Base-by-base conservation (phyloP, 2,888 invertebrate genomes). In the Drosophila algonquin region DNA sequence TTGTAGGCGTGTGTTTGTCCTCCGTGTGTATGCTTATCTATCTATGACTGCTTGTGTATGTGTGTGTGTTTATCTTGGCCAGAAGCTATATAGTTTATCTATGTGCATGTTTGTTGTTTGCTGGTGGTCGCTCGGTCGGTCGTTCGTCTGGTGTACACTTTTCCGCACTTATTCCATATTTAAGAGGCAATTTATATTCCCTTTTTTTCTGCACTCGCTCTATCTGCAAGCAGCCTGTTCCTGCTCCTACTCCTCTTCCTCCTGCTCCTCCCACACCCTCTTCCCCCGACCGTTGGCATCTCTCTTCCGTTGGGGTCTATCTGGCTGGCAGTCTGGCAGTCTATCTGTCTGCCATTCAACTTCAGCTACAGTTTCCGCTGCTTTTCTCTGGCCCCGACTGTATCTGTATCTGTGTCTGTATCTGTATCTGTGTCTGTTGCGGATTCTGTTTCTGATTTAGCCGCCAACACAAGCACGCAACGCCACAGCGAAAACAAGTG, bases 121-220 rank as follows among this genome's bases (percentile, higher is more conserved):
- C 61, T 56, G 65, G 55, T 61, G 61, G 48, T 58, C 45, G 64
- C 35, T 50, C 76, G 65, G 18, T 18, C 18, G 18, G 56, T 77
- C 76, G 74, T 74, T 63, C 58, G 57, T 45, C 58, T 74, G 72
- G 75, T 73, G 79, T 81, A 76, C 80, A 80, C 77, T 86, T 86
- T 90, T 81, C 82, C 82, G 81, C 89, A 88, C 90, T 90, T 88
- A 87, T 90, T 90, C 82, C 89, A 85, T 87, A 90, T 89, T 91
- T 91, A 91, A 91, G 87, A 90, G 90, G 89, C 91, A 91, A 91
- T 91, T 91, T 91, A 91, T 90, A 91, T 91, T 91, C 91, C 88
- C 88, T 91, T 91, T 90, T 84, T 70, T 74, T 77, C 21, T 40
- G 54, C 61, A 59, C 61, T 69, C 21, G 21, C 63, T 46, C 62